Evolutionary conservation across 2,113 vertebrate species (phyloP), one percentile per base, ranked within the genome.

Genomic region (Scortum barcoo): DNA sequence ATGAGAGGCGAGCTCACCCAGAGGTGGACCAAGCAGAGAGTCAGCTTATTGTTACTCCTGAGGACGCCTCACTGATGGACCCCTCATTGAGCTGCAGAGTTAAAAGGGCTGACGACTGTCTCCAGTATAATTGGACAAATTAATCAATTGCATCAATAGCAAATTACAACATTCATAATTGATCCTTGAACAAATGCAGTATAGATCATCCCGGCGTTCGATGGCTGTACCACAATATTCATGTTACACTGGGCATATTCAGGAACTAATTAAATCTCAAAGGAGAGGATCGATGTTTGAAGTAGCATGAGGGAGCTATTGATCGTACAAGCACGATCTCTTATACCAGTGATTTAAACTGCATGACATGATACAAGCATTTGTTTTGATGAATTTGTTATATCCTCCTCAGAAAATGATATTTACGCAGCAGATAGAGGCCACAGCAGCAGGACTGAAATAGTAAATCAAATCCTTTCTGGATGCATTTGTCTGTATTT

Each of bases 121-220:
- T 86, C 83, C 62, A 71, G 38, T 53, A 84, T 93, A 94, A 92
- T 93, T 93, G 91, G 88, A 92, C 86, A 88, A 92, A 93, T 86
- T 0, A 88, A 92, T 95, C 88, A 88, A 92, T 94, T 57, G 70
- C 85, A 85, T 94, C 93, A 91, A 94, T 95, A 92, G 86, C 90
- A 88, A 90, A 94, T 94, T 93, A 94, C 92, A 92, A 91, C 90
- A 87, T 94, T 94, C 88, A 90, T 93, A 91, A 94, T 93, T 88
- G 91, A 93, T 93, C 86, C 83, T 50, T 36, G 73, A 83, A 85
- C 85, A 89, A 89, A 84, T 85, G 86, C 79, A 66, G 62, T 83
- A 89, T 92, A 86, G 92, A 92, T 92, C 84, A 83, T 65, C 53
- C 63, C 4, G 24, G 42, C 65, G 73, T 58, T 93, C 87, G 30